Evolutionary conservation across 2,797 vertebrate genomes (phyloP).

Genomic region (Nannoperca australis): DNA sequence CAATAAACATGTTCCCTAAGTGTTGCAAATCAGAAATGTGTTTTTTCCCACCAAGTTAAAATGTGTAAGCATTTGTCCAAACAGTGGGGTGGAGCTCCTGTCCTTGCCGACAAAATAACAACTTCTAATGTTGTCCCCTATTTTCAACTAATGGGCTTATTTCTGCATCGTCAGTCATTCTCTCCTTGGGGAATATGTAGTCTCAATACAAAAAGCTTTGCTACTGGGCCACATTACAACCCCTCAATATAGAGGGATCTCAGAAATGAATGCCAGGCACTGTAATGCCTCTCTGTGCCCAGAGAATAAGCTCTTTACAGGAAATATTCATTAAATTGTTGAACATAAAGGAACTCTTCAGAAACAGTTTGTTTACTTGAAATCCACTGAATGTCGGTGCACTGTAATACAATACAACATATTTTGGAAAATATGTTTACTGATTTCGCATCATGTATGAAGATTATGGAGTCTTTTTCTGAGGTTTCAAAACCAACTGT

Average conservation of each 20-base stretch:
- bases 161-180: conserved; percentile 84
- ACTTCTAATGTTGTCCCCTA: conserved; percentile 82
- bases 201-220: conserved; percentile 81
- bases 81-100: conserved; percentile 86
- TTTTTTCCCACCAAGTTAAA: conserved; percentile 90
- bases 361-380: conserved; percentile 46
- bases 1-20: conserved; percentile 94
- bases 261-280: conserved; percentile 74
- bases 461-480: background rate
- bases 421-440: conserved; percentile 15
- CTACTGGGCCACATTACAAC: conserved; percentile 77
- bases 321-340: conserved; percentile 65
- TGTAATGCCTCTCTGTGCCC: conserved; percentile 64
- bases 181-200: conserved; percentile 83
- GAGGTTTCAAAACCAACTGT: conserved; percentile 15
- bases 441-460: background rate
- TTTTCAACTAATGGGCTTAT: conserved; percentile 89
- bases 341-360: conserved; percentile 43
- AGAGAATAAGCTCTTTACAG: conserved; percentile 50
- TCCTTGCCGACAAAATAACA: conserved; percentile 78
- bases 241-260: conserved; percentile 75
- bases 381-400: conserved; percentile 32
- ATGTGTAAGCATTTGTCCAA: conserved; percentile 86
- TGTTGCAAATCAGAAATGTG: conserved; percentile 99
- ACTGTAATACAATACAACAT: background rate